Conservation (phyloP, 1,140 invertebrate species). For the Campoletis sonorensis region DNA sequence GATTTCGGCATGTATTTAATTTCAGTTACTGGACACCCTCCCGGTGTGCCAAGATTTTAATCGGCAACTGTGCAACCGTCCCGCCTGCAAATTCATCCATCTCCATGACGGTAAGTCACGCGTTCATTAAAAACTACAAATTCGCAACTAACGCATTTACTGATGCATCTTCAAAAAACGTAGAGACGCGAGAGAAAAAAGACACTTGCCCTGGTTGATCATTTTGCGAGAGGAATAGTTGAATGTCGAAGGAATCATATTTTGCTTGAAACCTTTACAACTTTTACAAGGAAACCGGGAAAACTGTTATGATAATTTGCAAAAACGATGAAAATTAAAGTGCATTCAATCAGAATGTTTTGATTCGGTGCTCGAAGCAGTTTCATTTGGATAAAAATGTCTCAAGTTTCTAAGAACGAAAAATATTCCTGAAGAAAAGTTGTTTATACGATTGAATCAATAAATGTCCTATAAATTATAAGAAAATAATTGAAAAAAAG, state of each 20-base stretch:
- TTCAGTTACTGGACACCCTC: conserved; percentile 99
- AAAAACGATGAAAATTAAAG: too few species aligned
- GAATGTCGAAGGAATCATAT: too few species aligned
- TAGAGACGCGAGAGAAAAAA: not conserved
- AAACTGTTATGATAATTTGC: too few species aligned
- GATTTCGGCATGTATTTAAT: conserved; percentile 76
- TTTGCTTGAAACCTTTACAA: too few species aligned
- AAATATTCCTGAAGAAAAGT: not conserved
- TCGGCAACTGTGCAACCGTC: conserved; percentile 95
- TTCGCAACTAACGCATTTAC: too few species aligned
- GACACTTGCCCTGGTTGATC: too few species aligned
- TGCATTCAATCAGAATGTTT: too few species aligned
- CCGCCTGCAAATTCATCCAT: conserved; percentile 97
- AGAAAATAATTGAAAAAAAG: not conserved
- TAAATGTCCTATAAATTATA: not conserved
- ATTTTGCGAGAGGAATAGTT: too few species aligned
- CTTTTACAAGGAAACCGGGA: too few species aligned
- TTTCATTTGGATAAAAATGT: too few species aligned
- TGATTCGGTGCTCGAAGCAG: too few species aligned
- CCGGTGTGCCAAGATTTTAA: conserved; percentile 99
- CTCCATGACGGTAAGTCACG: conserved; percentile 89
- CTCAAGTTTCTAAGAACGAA: not conserved
- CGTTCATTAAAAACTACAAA: not conserved
- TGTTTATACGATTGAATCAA: not conserved
- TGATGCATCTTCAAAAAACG: too few species aligned